Base-by-base conservation (phyloP, 2,113 vertebrate genomes). In the Caranx melampygus region DNA sequence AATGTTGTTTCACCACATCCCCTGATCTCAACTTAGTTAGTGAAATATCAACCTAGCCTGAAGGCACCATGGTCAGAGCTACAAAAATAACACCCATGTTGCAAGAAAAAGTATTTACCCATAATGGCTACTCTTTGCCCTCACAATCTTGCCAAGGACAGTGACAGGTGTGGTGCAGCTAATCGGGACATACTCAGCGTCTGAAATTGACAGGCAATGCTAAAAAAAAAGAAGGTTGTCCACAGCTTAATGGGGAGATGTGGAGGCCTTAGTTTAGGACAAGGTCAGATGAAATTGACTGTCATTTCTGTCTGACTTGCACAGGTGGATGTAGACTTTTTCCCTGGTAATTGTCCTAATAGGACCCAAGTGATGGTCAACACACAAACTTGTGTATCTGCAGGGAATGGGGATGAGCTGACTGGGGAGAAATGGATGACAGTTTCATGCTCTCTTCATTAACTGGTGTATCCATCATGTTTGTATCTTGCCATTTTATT, bases 211-310 rank as follows among this genome's bases (percentile, higher is more conserved):
- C 77, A 85, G 37, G 62, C 68, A 74, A 63, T 74, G 75, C 52
- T 78, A 83, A 66, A 77, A 83, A 65, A 77, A 79, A 78, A n/a
- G 51, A 68, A 88, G 76, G 72, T 73, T 89, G 81, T 57, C 60
- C 78, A 52, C 14, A 14, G 75, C 68, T 78, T 80, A 91, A 86
- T 79, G 67, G 82, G 65, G 75, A 66, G 16, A 86, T 79, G 67
- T 80, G 65, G 75, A 66, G 16, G 55, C 52, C 26, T 67, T 71
- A n/a, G 65, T 92, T 88, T 81, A 49, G n/a, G 40, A 72, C 79
- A 80, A 76, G 83, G 79, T 83, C 83, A 79, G 86, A 58, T 58
- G 67, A 64, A 85, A 91, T 65, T 88, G 70, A 81, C 71, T 77
- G 81, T 65, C 79, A 79, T 72, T 80, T 80, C 57, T 81, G 51